Percentiles rank a stretch among this genome's conserved stretches.
Conservation (phyloP, 2,888 invertebrate genomes). For the Callimorpha dominula region DNA sequence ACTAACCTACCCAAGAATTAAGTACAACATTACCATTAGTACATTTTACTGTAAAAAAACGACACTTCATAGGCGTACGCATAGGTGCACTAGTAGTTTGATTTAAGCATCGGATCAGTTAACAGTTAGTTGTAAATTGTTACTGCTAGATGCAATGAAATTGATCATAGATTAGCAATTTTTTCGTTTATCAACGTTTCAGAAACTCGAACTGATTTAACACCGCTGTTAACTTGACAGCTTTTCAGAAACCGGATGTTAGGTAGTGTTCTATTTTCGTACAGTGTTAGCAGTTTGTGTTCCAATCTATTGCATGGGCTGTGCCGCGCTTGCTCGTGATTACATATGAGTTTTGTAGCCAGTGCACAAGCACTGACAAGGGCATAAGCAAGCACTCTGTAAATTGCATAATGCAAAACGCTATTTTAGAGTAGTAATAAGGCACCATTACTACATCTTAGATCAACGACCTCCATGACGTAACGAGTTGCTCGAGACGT, state of each 20-base stretch:
- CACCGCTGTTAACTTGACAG: neutral
- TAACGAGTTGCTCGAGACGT: conserved; percentile 41
- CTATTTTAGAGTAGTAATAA: conserved; percentile 29
- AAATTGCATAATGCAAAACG: conserved; percentile 4
- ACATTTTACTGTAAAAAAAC: too few relatives aligned
- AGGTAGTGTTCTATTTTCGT: neutral
- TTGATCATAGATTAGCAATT: neutral
- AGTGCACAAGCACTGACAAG: too few relatives aligned
- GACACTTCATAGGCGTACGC: too few relatives aligned
- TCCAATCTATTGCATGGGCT: neutral
- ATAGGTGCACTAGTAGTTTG: too few relatives aligned
- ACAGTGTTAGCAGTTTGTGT: neutral
- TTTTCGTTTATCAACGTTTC: neutral
- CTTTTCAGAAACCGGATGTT: neutral
- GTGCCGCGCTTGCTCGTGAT: neutral
- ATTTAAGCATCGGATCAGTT: too few relatives aligned
- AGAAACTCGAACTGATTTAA: neutral
- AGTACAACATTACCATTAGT: too few relatives aligned
- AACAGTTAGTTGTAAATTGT: neutral
- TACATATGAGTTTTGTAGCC: too few relatives aligned
- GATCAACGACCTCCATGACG: conserved; percentile 45
- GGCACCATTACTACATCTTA: conserved; percentile 10
- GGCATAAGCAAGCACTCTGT: neutral
- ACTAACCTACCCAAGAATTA: too few relatives aligned
- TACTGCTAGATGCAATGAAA: neutral